Percentiles rank a stretch among this genome's conserved stretches.
Conservation (phyloP, 2,888 invertebrate genomes). For the Mechanitis messenoides region DNA sequence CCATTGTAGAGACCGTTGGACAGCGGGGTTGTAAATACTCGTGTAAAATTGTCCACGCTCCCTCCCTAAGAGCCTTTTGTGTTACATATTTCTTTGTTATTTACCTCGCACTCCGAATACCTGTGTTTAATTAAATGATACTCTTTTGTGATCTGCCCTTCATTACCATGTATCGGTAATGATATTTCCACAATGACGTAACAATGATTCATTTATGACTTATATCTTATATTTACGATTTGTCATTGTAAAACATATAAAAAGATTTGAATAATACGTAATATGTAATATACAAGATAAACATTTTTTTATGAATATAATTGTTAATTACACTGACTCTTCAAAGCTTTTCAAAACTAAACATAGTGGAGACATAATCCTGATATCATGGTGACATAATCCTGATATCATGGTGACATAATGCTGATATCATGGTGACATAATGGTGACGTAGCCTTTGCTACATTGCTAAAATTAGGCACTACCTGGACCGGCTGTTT, state of each 20-base stretch:
- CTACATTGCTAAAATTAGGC: conserved; percentile 3
- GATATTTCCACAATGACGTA: background rate
- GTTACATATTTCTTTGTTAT: conserved; percentile 75
- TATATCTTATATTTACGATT: too few relatives aligned
- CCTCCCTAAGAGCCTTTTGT: conserved; percentile 66
- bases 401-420: too few relatives aligned
- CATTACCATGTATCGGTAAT: background rate
- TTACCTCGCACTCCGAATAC: conserved; percentile 48
- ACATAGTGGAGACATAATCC: too few relatives aligned
- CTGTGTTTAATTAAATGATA: conserved; percentile 25
- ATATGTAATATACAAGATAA: too few relatives aligned
- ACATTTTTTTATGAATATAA: too few relatives aligned
- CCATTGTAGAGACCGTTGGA: conserved; percentile 73
- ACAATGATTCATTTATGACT: background rate
- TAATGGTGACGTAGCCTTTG: background rate
- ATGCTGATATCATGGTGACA: too few relatives aligned
- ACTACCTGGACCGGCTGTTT: conserved; percentile 32
- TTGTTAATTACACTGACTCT: too few relatives aligned
- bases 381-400: background rate
- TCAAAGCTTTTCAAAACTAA: too few relatives aligned
- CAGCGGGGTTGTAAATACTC: conserved; percentile 76
- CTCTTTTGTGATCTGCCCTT: background rate
- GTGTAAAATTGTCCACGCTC: conserved; percentile 77
- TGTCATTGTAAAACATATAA: too few relatives aligned
- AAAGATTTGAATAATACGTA: too few relatives aligned